Evolutionary conservation across 2,888 invertebrate genomes (phyloP), one percentile per base, ranked within the genome.

Genomic region (Meta bourneti): DNA sequence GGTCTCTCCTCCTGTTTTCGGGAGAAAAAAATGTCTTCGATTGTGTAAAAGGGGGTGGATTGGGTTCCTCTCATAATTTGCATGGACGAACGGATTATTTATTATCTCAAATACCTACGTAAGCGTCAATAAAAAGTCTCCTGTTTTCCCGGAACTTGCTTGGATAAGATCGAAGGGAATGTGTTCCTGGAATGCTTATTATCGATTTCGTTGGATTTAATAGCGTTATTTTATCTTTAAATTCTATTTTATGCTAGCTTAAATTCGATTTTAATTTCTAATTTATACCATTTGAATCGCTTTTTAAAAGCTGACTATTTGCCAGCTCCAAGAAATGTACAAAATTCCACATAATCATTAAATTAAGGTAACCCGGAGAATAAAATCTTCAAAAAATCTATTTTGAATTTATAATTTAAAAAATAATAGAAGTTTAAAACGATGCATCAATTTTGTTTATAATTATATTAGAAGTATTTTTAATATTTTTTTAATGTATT

Each of bases 41-140:
- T 75, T 61, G 74, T 34, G 84, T 84, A 84, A 84, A 75, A 75
- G 74, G 83, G n/a, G 75, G 84, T 19, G 84, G 75, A 84, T 75
- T 74, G 54, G 84, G 74, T 75, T 84, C 78, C 74, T 75, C 71
- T 84, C 74, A 84, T 75, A 75, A 84, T 75, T 84, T 84, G 84
- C 84, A 84, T 84, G 75, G 74, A 52, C 48, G 20, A 52, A n/a
- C 8, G 52, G 34, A 48, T 84, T 75, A 84, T 84, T 84, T 75
- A 75, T 84, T 75, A 54, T 75, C 84, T 16, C 48, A 48, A 84
- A 75, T 54, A 9, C 13, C 48, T 61, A 61, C 61, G 61, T 61
- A 61, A 61, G 61, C 61, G 61, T 16, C 61, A 61, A 61, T 61
- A 61, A 61, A 61, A 61, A 16, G 34, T 34, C 34, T 34, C 61